Percentiles rank a stretch among this genome's conserved stretches.
Conservation (phyloP, 2,888 invertebrate species). For the Lochmaea crataegi region DNA sequence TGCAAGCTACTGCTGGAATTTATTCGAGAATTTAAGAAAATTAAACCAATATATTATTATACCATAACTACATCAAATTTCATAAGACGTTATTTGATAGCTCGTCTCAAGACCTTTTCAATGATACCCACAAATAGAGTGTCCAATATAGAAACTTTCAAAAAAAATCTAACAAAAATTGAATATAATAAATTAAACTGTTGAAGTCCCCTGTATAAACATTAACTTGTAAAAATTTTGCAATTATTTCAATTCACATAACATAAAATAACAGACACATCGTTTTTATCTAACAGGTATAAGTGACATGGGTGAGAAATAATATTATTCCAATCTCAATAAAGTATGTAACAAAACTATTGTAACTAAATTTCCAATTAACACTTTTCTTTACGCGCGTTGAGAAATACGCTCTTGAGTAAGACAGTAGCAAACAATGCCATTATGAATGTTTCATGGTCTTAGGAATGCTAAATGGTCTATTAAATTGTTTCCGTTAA, state of each 20-base stretch:
- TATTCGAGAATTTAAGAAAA: too few relatives aligned
- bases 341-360: not conserved
- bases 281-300: not conserved
- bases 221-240: too few relatives aligned
- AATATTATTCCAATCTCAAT: not conserved
- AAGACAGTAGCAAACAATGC: conserved; percentile 31
- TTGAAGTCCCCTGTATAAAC: not conserved
- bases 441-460: conserved; percentile 29
- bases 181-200: not conserved
- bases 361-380: conserved; percentile 25
- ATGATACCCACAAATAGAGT: too few relatives aligned
- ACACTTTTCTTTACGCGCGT: conserved; percentile 18
- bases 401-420: conserved; percentile 31
- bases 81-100: too few relatives aligned
- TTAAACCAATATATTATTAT: too few relatives aligned
- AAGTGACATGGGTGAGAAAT: not conserved
- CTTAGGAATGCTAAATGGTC: conserved; percentile 34
- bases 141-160: too few relatives aligned
- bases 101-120: too few relatives aligned
- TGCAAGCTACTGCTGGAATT: too few relatives aligned
- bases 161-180: too few relatives aligned
- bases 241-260: not conserved
- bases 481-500: conserved; percentile 36
- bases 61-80: too few relatives aligned
- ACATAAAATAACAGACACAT: not conserved